These are phyloP conservation scores for Porites evermanni DNA, from an alignment of 92 coral and sea anemone species.

Conservation along the genomic window DNA sequence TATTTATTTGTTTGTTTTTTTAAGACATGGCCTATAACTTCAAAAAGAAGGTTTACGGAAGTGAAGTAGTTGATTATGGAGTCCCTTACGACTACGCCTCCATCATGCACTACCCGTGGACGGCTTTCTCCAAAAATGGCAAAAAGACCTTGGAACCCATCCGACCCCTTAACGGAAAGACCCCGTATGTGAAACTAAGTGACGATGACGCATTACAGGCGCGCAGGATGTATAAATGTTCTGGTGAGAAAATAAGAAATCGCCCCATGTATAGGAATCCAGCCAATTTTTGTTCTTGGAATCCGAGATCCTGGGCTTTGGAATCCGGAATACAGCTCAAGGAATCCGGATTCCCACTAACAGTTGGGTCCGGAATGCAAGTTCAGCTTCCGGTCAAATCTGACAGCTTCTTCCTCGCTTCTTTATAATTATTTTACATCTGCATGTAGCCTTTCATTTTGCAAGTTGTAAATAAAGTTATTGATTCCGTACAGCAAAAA, in stretches of 20 bases:
- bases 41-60: slow-evolving; percentile 84
- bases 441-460: no score
- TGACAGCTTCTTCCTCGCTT: no score
- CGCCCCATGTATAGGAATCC: neutral
- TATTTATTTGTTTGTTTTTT: neutral
- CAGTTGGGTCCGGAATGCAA: no score
- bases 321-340: no score
- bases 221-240: slow-evolving; percentile 90
- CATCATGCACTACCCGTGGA: slow-evolving; percentile 97
- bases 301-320: neutral
- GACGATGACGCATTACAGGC: slow-evolving; percentile 93
- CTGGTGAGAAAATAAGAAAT: slow-evolving; percentile 56
- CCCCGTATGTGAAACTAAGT: slow-evolving; percentile 88
- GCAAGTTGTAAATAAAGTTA: no score
- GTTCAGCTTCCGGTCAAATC: no score
- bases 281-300: neutral
- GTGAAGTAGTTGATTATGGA: slow-evolving; percentile 89
- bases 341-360: no score
- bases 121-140: slow-evolving; percentile 88
- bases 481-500: no score
- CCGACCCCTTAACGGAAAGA: slow-evolving; percentile 76
- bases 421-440: no score
- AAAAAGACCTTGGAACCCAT: slow-evolving; percentile 80
- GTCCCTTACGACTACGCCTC: slow-evolving; percentile 93
- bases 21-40: slow-evolving; percentile 89